Conservation (phyloP, 1,140 invertebrate species). For the Trachymyrmex septentrionalis region DNA sequence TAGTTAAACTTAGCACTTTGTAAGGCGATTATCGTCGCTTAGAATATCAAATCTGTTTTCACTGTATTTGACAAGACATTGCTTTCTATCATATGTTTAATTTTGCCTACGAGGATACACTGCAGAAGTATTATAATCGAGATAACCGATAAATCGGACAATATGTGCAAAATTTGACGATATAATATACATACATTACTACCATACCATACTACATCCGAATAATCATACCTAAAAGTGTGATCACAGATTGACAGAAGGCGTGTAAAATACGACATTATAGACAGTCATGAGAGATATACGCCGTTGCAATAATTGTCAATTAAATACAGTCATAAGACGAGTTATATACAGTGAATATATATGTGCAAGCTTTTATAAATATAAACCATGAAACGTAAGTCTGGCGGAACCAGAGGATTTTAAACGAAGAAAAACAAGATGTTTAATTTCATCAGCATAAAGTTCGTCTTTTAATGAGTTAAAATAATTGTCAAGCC, state of each 20-base stretch:
- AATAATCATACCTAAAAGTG: slow-evolving; percentile 79
- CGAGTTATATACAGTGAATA: slow-evolving; percentile 46
- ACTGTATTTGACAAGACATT: slow-evolving; percentile 25
- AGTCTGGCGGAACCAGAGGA: not conserved
- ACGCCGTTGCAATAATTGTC: slow-evolving; percentile 61
- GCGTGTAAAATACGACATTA: slow-evolving; percentile 78
- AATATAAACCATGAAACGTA: slow-evolving; percentile 37
- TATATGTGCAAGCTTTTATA: not conserved
- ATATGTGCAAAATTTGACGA: slow-evolving; percentile 70
- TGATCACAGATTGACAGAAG: slow-evolving; percentile 85
- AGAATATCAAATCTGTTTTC: slow-evolving; percentile 46
- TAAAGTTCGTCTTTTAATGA: not conserved
- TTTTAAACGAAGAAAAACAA: slow-evolving; percentile 1
- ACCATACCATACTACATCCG: slow-evolving; percentile 35
- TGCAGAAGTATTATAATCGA: not conserved
- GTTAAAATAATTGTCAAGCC: not conserved
- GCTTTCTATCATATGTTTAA: slow-evolving; percentile 24
- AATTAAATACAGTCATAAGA: slow-evolving; percentile 68
- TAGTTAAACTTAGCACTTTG: slow-evolving; percentile 49
- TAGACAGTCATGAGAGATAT: slow-evolving; percentile 67
- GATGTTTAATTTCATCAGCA: not conserved
- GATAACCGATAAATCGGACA: not conserved
- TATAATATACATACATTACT: not conserved
- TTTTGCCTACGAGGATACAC: slow-evolving; percentile 2
- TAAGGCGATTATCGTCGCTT: slow-evolving; percentile 53